Base-by-base conservation (phyloP, 2,888 invertebrate species). In the Anoplius nigerrimus region DNA sequence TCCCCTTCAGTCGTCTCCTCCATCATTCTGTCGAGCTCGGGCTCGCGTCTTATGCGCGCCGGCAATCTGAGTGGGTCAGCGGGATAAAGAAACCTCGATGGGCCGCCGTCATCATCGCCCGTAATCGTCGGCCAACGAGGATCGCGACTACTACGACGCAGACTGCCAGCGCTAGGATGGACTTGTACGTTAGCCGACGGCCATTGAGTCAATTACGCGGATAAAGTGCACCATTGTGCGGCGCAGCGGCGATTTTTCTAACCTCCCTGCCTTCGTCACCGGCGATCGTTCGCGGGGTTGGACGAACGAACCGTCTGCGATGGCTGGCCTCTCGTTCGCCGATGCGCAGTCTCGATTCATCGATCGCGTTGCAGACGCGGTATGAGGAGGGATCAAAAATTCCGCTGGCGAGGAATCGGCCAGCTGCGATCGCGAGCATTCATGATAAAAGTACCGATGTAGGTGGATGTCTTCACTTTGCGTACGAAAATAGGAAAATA, bases 131-230 rank as follows among this genome's bases (percentile, higher is more conserved):
- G 34, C 27, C 24, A 18, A 46, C 56, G 63, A 64, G 43, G 58
- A 68, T 56, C 56, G 56, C 61, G 54, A 63, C 61, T 75, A 58
- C 78, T 76, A 62, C 52, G 53, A 76, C 34, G 34, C 11, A 34
- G 34, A 34, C 34, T 34, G 34, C 8, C n/a, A n/a, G 34, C 34
- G 34, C 34, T 6, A 6, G 34, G 34, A 34, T 66, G 71, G 67
- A 72, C 78, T 75, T 78, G 76, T 71, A 78, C 79, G 76, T 78
- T 75, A 79, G 81, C 84, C 84, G 86, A 85, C 83, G 85, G 79
- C 84, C 85, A 86, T 86, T 85, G 84, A 86, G 84, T 85, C 87
- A 87, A 87, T 87, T 87, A 87, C 82, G 81, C 82, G 82, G 81
- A 84, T 86, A 85, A 86, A 86, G 85, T 84, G 84, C 78, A 82